Conservation (phyloP, 2,113 vertebrate genomes). For the Excalfactoria chinensis region DNA sequence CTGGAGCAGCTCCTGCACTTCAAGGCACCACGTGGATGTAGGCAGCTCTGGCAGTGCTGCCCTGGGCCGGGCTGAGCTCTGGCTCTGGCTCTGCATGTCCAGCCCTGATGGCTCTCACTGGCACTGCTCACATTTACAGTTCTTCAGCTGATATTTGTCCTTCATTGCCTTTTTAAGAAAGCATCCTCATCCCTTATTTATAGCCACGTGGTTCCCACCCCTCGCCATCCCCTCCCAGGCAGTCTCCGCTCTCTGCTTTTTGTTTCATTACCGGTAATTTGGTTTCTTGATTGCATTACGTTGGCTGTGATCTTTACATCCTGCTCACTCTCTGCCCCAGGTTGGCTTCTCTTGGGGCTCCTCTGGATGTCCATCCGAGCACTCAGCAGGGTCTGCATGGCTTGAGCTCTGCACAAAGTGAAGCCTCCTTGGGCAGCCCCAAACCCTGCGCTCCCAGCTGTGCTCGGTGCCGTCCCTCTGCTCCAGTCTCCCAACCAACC, state of each 20-base stretch:
- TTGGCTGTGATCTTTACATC: neutral
- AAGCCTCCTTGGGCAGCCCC: neutral
- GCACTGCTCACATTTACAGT: neutral
- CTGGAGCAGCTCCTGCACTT: neutral
- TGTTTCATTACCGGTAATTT: neutral
- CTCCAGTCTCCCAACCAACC: neutral
- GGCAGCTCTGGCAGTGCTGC: neutral
- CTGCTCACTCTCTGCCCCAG: neutral
- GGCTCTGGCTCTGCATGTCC: neutral
- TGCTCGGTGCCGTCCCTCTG: neutral
- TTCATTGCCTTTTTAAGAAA: neutral
- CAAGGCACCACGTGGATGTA: neutral
- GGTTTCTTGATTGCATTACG: neutral
- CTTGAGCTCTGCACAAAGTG: neutral
- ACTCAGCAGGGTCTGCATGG: neutral
- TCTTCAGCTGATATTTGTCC: neutral
- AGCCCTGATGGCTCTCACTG: fast-evolving
- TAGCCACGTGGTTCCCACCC: neutral
- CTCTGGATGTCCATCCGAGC: neutral
- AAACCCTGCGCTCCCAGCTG: neutral
- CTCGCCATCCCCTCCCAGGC: neutral
- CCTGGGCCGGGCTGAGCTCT: neutral
- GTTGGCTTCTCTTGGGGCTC: neutral
- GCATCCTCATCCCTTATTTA: neutral
- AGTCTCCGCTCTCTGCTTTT: neutral